Evolutionary conservation across 2,797 vertebrate genomes (phyloP).

Genomic region (Enteromius fasciolatus): DNA sequence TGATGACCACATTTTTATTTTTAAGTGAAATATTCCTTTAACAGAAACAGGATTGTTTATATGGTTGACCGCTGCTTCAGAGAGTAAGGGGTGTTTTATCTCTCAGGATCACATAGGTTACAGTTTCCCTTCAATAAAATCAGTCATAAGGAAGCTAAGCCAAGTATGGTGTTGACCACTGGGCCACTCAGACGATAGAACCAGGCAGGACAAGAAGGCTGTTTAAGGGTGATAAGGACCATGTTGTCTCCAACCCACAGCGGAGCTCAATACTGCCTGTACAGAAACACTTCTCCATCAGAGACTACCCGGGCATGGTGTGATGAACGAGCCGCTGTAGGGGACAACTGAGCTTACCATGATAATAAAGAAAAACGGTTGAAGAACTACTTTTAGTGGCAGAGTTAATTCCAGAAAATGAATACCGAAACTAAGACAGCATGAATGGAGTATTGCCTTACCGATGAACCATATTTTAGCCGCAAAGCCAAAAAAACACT

Average conservation of each 20-base stretch:
- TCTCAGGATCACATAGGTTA: conserved; percentile 9
- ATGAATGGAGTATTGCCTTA: conserved; percentile 14
- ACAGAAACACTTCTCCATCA: conserved; percentile 46
- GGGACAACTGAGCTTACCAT: conserved; percentile 19
- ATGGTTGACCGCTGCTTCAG: neutral
- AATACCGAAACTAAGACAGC: conserved; percentile 9
- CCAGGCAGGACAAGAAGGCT: conserved; percentile 35
- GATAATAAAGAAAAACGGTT: conserved; percentile 20
- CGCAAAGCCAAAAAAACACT: conserved; percentile 13
- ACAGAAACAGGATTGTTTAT: neutral
- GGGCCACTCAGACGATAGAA: conserved; percentile 1
- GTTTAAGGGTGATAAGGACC: conserved; percentile 42
- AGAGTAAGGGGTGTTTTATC: neutral
- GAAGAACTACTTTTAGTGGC: conserved; percentile 17
- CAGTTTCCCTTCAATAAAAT: conserved; percentile 9
- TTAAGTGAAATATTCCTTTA: neutral
- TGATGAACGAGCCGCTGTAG: conserved; percentile 44
- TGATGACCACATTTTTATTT: neutral
- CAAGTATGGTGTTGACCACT: conserved; percentile 13
- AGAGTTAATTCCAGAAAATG: conserved; percentile 8
- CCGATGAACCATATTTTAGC: conserved; percentile 16
- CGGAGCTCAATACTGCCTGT: conserved; percentile 13
- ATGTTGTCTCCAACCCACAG: conserved; percentile 17
- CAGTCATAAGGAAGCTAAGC: conserved; percentile 15
- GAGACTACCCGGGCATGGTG: conserved; percentile 9